These are phyloP conservation scores for Pyrrhia umbra DNA, from an alignment of 2,888 invertebrate species.

Conservation along the genomic window DNA sequence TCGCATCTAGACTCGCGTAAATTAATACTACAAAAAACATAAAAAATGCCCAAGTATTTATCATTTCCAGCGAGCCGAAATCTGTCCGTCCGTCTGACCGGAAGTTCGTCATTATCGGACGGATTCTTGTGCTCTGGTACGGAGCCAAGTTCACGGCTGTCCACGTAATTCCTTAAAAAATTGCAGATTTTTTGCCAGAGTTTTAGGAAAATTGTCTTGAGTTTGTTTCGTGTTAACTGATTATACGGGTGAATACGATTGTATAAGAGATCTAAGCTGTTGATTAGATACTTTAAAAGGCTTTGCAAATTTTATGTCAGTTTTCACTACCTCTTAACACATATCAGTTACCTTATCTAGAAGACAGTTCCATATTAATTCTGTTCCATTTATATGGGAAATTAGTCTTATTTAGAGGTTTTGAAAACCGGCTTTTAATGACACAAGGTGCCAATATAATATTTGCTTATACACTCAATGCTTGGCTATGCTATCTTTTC, in stretches of 20 bases:
- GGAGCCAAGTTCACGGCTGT: constrained; percentile 78
- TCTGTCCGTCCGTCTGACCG: constrained; percentile 68
- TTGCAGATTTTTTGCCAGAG: constrained; percentile 36
- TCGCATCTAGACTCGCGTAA: constrained; percentile 29
- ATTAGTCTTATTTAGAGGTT: too few relatives aligned
- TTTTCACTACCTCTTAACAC: too few relatives aligned
- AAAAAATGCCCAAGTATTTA: constrained; percentile 66
- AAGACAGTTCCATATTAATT: too few relatives aligned
- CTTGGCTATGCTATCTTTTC: too few relatives aligned
- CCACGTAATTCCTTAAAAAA: constrained; percentile 55
- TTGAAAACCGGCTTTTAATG: too few relatives aligned
- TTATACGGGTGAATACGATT: neutral
- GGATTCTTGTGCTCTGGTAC: constrained; percentile 77
- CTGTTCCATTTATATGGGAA: too few relatives aligned
- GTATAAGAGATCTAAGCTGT: neutral
- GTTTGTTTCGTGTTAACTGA: constrained; percentile 20
- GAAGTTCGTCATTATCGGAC: constrained; percentile 82
- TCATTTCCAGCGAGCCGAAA: constrained; percentile 63
- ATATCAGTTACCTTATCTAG: too few relatives aligned
- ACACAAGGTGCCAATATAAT: too few relatives aligned
- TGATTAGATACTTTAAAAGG: neutral
- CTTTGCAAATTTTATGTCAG: too few relatives aligned
- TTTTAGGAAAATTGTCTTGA: constrained; percentile 46
- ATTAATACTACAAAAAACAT: constrained; percentile 39
- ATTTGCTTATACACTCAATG: too few relatives aligned